A percentile compares a stretch with the other conserved stretches of the same genome.
phyloP scores from a whole-genome alignment of 2,888 invertebrate species.

The Chorisops tibialis region DNA sequence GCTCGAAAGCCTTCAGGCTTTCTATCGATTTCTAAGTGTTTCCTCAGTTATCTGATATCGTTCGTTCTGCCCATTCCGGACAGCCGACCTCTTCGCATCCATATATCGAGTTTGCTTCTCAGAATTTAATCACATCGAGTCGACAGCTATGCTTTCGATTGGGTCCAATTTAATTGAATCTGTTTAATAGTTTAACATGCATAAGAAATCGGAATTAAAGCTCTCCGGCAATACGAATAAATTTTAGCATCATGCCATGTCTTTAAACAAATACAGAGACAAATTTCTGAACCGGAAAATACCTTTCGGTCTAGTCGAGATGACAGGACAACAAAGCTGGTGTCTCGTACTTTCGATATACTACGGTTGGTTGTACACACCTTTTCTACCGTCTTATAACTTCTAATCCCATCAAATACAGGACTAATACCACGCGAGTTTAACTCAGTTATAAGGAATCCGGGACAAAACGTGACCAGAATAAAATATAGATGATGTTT shows the following conservation, averaged over 20 bases:
- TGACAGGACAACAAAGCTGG: no score
- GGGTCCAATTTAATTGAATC: constrained; percentile 15
- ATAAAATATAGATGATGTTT: constrained; percentile 15
- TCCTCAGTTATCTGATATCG: constrained; percentile 7
- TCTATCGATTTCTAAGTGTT: constrained; percentile 21
- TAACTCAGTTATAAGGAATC: constrained; percentile 28
- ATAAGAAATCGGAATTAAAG: neutral
- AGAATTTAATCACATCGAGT: constrained; percentile 9
- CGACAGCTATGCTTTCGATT: constrained; percentile 4
- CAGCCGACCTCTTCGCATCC: neutral
- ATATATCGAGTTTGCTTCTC: constrained; percentile 1
- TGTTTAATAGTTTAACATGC: neutral
- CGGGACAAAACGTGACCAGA: constrained; percentile 22
- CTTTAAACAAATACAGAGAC: no score
- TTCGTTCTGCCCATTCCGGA: neutral
- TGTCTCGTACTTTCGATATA: no score
- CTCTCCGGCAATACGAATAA: neutral
- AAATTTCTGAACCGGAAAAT: no score
- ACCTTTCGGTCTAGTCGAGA: no score
- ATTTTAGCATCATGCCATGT: neutral
- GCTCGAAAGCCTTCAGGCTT: constrained; percentile 14
- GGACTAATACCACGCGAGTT: constrained; percentile 27
- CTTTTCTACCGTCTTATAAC: constrained; percentile 17
- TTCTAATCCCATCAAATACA: constrained; percentile 27
- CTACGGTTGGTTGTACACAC: no score